Percentiles rank a stretch among this genome's conserved stretches.
Evolutionary conservation across 2,888 invertebrate genomes (phyloP).

Genomic region (Globia sparganii): DNA sequence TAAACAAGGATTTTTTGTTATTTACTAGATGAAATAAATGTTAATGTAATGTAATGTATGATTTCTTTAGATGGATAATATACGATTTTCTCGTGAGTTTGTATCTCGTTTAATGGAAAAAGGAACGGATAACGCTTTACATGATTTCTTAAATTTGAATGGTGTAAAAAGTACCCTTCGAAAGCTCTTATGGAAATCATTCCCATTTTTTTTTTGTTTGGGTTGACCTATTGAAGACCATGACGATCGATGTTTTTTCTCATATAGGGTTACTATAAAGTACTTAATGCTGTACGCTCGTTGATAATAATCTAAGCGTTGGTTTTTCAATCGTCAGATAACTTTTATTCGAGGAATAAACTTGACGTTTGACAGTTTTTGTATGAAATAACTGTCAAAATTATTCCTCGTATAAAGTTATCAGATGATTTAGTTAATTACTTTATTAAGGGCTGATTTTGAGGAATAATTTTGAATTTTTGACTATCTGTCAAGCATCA

Average conservation of each 20-base stretch:
- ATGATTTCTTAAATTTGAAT: slow-evolving; percentile 38
- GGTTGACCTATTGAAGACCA: not conserved
- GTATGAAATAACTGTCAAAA: no score
- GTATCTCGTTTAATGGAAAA: slow-evolving; percentile 48
- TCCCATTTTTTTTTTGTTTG: not conserved
- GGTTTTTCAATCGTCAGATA: no score
- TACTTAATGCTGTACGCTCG: not conserved
- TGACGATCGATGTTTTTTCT: not conserved
- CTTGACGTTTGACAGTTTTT: no score
- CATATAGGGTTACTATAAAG: not conserved
- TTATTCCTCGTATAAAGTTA: no score
- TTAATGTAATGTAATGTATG: slow-evolving; percentile 47
- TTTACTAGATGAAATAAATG: slow-evolving; percentile 45
- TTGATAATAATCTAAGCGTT: no score
- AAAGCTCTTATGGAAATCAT: slow-evolving; percentile 6
- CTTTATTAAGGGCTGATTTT: no score
- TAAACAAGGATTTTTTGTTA: slow-evolving; percentile 33
- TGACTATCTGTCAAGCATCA: no score
- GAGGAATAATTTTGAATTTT: no score
- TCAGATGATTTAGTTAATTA: no score
- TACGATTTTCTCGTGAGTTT: slow-evolving; percentile 38
- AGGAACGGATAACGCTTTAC: slow-evolving; percentile 25
- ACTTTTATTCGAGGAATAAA: no score
- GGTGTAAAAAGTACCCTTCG: slow-evolving; percentile 9
- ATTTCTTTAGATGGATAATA: slow-evolving; percentile 44